Evolutionary conservation across 2,888 invertebrate genomes (phyloP), one percentile per base, ranked within the genome.

Genomic region (Sphaeridia pumilis): DNA sequence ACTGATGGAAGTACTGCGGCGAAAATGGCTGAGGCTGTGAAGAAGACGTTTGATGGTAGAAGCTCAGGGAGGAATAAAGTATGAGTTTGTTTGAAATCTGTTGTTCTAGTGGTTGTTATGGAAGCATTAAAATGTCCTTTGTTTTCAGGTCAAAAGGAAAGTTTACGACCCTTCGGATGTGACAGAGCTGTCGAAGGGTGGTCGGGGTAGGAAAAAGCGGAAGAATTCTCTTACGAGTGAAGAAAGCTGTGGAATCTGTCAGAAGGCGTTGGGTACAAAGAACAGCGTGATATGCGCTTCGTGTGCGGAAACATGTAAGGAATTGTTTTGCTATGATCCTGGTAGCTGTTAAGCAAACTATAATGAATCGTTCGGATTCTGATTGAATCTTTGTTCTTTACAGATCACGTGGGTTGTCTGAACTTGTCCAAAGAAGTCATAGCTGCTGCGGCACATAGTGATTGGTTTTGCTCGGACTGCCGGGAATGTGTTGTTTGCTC

Each of bases 301-400:
- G n/a, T 63, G 63, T 38, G 52, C 55, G 25, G 54, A 52, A 22
- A 51, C 54, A 24, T 59, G 60, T 63, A 47, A 59, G 53, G 21
- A 20, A 26, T 31, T 27, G 5, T 14, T 28, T 22, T 7, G 20
- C 7, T 38, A 7, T 5, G 20, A 38, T 14, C 10, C 7, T 31
- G 31, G 14, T 31, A 14, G 31, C 14, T 7, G 31, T 10, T 31
- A 7, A 7, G 31, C 31, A 7, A 31, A 31, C n/a, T n/a, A n/a
- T n/a, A n/a, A n/a, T n/a, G n/a, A 31, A 14, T 31, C 31, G 31
- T 31, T 31, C 7, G 31, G 14, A 10, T 31, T 14, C 10, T 31
- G 31, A 31, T 14, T 31, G 14, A 31, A 14, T 10, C 14, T 31
- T 38, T 38, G 20, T 49, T 42, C n/a, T 26, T 46, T 54, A 1